These are phyloP conservation scores for Centruroides vittatus DNA, from an alignment of 1,140 invertebrate species.

Conservation along the genomic window DNA sequence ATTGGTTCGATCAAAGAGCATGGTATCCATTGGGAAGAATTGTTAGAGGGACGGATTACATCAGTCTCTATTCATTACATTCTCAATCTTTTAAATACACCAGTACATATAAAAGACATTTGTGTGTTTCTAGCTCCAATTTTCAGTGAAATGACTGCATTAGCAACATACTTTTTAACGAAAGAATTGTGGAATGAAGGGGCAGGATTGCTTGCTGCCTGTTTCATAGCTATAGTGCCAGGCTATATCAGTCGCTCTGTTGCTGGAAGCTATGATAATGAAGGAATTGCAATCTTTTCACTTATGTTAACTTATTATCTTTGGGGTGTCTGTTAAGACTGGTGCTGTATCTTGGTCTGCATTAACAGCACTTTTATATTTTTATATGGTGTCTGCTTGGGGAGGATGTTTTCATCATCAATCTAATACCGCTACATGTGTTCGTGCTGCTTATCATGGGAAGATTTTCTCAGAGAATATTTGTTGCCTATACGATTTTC, in stretches of 20 bases:
- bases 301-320: slow-evolving; percentile 97
- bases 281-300: slow-evolving; percentile 99
- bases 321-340: slow-evolving; percentile 95
- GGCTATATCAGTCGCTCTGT: slow-evolving; percentile 98
- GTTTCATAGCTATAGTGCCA: slow-evolving; percentile 97
- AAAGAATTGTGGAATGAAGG: slow-evolving; percentile 95
- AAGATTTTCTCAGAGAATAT: slow-evolving; percentile 70
- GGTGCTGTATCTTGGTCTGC: slow-evolving; percentile 93
- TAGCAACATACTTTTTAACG: slow-evolving; percentile 93
- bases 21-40: slow-evolving; percentile 99
- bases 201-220: slow-evolving; percentile 95
- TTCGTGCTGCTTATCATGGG: slow-evolving; percentile 88
- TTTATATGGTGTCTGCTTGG: slow-evolving; percentile 99
- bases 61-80: slow-evolving; percentile 94
- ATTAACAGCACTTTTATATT: slow-evolving; percentile 88
- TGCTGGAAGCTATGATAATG: slow-evolving; percentile 99
- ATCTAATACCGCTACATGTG: slow-evolving; percentile 95
- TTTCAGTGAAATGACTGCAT: slow-evolving; percentile 93
- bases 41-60: slow-evolving; percentile 76
- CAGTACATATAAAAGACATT: slow-evolving; percentile 95
- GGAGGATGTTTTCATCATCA: slow-evolving; percentile 99
- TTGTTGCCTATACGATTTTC: slow-evolving; percentile 85
- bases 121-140: slow-evolving; percentile 98
- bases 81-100: slow-evolving; percentile 82
- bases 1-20: slow-evolving; percentile 99